Base-by-base conservation (phyloP, 2,888 invertebrate genomes). In the Ferdinandea cuprea region DNA sequence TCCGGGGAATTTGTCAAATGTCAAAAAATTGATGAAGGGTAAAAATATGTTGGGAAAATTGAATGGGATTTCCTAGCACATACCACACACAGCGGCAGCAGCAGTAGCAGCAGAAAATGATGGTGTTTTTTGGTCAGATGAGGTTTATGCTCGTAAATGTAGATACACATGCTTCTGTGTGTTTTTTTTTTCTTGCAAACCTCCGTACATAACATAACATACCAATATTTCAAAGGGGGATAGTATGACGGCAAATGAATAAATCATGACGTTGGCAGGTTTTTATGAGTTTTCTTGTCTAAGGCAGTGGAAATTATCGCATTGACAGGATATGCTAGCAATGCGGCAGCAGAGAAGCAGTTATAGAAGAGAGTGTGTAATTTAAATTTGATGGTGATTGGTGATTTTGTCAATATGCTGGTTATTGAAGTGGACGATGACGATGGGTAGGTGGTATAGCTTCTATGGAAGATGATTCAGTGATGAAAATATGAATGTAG, bases 1-100 rank as follows among this genome's bases (percentile, higher is more conserved):
- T 89, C 90, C 89, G 83, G 90, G 88, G 89, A 89, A 88, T 89
- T 89, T 88, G 86, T 88, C 88, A 83, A 77, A 61, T 72, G 72
- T 77, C 83, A 68, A 77, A 77, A 77, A 72, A 83, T 71, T 72
- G 71, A 77, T 83, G 77, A 83, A 76, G 77, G 83, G 66, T 77
- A 68, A 63, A 72, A 68, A 56, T 65, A 52, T 79, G 30, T n/a
- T 61, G 50, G n/a, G 44, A 17, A 74, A 80, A 80, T 80, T 74
- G 73, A 74, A 80, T 69, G 63, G 61, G 56, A 74, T 66, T 74
- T 72, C 13, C 42, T 30, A 11, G 30, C 4, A 15, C 6, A 42
- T 3, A 28, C 17, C 6, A 17, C 8, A 32, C 5, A 6, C 15
- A 7, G 13, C 1, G 17, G 19, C 11, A 19, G 5, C 13, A 0